phyloP scores from a whole-genome alignment of 92 coral and sea anemone genomes.

The Epizoanthus stellaris region DNA sequence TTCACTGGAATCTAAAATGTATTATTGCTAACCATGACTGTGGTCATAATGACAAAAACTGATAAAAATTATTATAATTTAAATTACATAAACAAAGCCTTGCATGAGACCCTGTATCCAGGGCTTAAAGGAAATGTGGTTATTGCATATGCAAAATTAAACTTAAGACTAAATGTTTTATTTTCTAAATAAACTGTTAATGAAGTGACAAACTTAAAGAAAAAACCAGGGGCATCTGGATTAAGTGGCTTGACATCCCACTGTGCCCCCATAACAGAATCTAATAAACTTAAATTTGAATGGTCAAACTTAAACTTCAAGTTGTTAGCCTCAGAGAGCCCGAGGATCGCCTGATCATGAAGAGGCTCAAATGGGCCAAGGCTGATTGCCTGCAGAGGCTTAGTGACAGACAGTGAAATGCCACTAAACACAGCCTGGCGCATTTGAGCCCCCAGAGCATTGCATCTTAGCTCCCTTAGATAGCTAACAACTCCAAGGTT shows the following conservation, averaged over 20 bases:
- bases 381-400: no score
- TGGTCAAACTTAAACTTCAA: no score
- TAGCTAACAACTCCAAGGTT: constrained; percentile 2
- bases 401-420: no score
- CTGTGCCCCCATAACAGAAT: constrained; percentile 25
- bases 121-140: constrained; percentile 41
- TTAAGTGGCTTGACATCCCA: constrained; percentile 24
- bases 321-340: no score
- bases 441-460: no score
- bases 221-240: constrained; percentile 32
- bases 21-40: no score
- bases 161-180: constrained; percentile 40
- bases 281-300: constrained; percentile 17
- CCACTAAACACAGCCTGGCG: no score
- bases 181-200: constrained; percentile 46
- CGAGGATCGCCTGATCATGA: no score
- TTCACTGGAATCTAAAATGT: no score
- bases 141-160: constrained; percentile 44
- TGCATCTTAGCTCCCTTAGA: background rate
- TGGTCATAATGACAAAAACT: no score
- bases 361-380: no score
- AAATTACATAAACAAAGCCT: background rate
- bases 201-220: constrained; percentile 52
- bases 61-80: no score
- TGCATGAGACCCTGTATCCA: constrained; percentile 28